phyloP scores from a whole-genome alignment of 2,888 invertebrate genomes.

The Ophonus ardosiacus region DNA sequence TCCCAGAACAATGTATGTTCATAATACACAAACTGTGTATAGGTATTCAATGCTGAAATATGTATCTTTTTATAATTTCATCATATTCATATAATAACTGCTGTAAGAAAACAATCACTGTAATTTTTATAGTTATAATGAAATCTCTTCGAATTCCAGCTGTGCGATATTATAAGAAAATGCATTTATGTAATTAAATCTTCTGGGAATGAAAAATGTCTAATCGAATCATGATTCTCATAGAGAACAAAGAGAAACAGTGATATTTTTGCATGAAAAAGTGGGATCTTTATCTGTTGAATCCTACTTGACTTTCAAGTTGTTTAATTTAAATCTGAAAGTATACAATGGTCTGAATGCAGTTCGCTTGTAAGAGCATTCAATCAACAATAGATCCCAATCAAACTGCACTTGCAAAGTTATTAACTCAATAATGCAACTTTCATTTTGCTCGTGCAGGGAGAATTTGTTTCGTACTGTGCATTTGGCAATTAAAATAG shows the following conservation, averaged over 20 bases:
- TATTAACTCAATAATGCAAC: slow-evolving; percentile 46
- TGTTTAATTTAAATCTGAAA: slow-evolving; percentile 56
- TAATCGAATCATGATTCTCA: slow-evolving; percentile 40
- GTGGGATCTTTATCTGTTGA: slow-evolving; percentile 53
- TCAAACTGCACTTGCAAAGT: slow-evolving; percentile 40
- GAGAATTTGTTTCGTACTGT: background rate
- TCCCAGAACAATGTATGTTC: background rate
- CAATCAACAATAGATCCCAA: slow-evolving; percentile 50
- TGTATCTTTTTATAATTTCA: background rate
- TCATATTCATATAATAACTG: background rate
- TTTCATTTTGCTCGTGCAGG: slow-evolving; percentile 24
- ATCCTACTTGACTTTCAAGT: slow-evolving; percentile 51
- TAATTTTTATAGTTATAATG: slow-evolving; percentile 27
- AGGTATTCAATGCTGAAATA: background rate
- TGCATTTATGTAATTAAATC: slow-evolving; percentile 38
- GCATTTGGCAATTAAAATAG: background rate
- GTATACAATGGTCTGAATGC: slow-evolving; percentile 40
- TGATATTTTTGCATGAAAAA: slow-evolving; percentile 28
- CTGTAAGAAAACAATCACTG: background rate
- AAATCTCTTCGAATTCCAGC: slow-evolving; percentile 17
- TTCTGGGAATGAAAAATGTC: background rate
- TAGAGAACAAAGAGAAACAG: slow-evolving; percentile 35
- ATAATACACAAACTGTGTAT: background rate
- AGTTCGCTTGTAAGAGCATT: slow-evolving; percentile 35
- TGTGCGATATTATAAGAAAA: slow-evolving; percentile 35